phyloP scores from a whole-genome alignment of 1,140 invertebrate genomes.

The Philaenus spumarius region DNA sequence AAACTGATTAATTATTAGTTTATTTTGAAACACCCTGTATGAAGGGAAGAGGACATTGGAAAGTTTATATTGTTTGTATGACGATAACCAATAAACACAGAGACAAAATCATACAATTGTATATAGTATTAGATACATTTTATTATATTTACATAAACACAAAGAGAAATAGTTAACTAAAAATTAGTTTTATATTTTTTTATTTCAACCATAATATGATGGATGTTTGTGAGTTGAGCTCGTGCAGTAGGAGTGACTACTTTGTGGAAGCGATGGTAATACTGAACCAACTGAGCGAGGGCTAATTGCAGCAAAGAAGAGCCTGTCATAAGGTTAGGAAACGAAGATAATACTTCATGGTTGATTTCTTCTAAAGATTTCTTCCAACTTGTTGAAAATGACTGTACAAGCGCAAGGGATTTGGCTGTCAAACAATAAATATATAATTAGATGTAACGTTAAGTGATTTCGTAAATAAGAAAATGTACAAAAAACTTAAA shows the following conservation, averaged over 20 bases:
- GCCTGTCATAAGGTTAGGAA: slow-evolving; percentile 93
- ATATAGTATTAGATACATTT: too few relatives aligned
- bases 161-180: slow-evolving; percentile 35
- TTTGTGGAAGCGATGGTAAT: slow-evolving; percentile 97
- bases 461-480: too few relatives aligned
- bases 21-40: too few relatives aligned
- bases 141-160: too few relatives aligned
- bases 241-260: slow-evolving; percentile 82
- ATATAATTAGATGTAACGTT: too few relatives aligned
- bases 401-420: slow-evolving; percentile 73
- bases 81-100: too few relatives aligned
- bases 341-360: slow-evolving; percentile 87
- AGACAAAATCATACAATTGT: too few relatives aligned
- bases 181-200: slow-evolving; percentile 96
- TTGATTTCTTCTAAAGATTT: slow-evolving; percentile 91
- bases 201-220: slow-evolving; percentile 98
- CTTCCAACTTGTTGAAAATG: slow-evolving; percentile 92
- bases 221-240: slow-evolving; percentile 93
- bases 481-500: too few relatives aligned
- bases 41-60: too few relatives aligned
- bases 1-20: too few relatives aligned
- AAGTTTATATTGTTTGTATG: too few relatives aligned
- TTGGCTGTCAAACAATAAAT: slow-evolving; percentile 56
- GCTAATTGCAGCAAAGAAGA: slow-evolving; percentile 89
- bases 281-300: slow-evolving; percentile 92